These are phyloP conservation scores for Myrmecophaga tridactyla DNA, from an alignment of 2,113 vertebrate genomes.

Conservation along the genomic window DNA sequence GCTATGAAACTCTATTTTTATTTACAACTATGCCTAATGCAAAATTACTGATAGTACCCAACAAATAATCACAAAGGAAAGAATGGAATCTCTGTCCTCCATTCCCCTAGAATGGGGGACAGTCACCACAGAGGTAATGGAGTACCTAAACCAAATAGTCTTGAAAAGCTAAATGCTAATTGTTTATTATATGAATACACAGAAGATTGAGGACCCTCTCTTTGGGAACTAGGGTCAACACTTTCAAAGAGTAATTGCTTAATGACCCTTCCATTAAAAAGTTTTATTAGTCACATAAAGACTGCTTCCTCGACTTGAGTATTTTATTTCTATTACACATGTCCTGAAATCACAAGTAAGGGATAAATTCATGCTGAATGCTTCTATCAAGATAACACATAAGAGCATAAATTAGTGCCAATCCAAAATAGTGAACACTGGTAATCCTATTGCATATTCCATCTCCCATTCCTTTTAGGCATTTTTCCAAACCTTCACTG, in stretches of 20 bases:
- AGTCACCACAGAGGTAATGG: neutral
- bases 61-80: constrained; percentile 22
- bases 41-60: constrained; percentile 4
- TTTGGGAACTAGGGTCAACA: neutral
- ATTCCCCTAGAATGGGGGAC: neutral
- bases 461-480: constrained; percentile 3
- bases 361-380: neutral
- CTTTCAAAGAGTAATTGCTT: neutral
- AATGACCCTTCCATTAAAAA: constrained; percentile 17
- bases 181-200: neutral
- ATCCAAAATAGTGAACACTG: constrained; percentile 15
- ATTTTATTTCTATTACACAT: constrained; percentile 12
- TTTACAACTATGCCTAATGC: constrained; percentile 1
- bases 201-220: neutral
- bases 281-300: constrained; percentile 39
- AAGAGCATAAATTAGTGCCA: constrained; percentile 11
- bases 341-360: constrained; percentile 40
- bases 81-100: neutral
- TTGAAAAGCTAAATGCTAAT: constrained; percentile 13
- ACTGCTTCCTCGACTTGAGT: constrained; percentile 9
- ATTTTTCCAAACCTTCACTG: constrained; percentile 7
- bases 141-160: neutral
- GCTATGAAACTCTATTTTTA: neutral
- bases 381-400: neutral
- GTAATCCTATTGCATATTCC: neutral